Evolutionary conservation across 2,888 invertebrate species (phyloP).

Genomic region (Stenchaetothrips biformis): DNA sequence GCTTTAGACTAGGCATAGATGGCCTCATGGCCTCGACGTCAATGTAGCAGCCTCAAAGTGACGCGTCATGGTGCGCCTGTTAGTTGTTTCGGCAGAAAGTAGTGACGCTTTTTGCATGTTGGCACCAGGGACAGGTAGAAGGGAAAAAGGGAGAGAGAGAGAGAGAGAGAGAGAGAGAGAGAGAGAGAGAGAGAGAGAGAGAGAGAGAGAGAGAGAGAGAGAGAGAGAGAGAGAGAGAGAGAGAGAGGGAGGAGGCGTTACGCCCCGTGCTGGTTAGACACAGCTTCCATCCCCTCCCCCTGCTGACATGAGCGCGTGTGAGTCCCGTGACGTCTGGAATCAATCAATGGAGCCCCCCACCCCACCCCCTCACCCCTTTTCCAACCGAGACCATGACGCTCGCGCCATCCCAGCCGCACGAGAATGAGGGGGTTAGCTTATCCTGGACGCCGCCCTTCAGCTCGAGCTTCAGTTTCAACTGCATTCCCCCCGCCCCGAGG

Average conservation of each 20-base stretch:
- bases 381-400: neutral
- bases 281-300: neutral
- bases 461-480: neutral
- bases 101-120: too few species aligned
- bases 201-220: neutral
- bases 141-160: too few species aligned
- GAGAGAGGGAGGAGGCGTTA: neutral
- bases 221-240: neutral
- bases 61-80: too few species aligned
- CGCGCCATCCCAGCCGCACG: neutral
- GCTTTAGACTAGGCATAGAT: too few species aligned
- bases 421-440: neutral
- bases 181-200: too few species aligned
- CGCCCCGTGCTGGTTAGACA: too few species aligned
- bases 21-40: too few species aligned
- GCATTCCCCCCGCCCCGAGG: too few species aligned
- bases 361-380: neutral
- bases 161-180: too few species aligned
- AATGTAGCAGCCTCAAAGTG: too few species aligned
- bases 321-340: conserved; percentile 9
- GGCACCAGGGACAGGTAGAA: too few species aligned
- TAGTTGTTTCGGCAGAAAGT: too few species aligned
- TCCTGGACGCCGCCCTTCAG: neutral
- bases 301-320: neutral
- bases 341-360: neutral